Percentiles rank a stretch among this genome's conserved stretches.
Evolutionary conservation across 2,888 invertebrate genomes (phyloP).

Genomic region (Eutolmus rufibarbis): DNA sequence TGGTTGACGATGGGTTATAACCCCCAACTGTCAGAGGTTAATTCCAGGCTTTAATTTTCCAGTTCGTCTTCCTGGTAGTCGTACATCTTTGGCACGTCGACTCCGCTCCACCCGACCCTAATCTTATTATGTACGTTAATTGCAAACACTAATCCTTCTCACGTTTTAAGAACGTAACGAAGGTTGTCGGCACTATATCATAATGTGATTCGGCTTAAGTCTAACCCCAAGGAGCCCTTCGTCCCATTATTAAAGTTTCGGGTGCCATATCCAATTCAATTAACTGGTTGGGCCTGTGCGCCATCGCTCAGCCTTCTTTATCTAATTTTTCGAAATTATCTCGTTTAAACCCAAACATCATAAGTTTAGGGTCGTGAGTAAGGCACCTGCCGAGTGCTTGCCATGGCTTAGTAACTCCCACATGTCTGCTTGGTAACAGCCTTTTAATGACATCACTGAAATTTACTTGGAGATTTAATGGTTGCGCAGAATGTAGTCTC

Average conservation of each 20-base stretch:
- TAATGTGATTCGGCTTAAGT: constrained; percentile 20
- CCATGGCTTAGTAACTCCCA: constrained; percentile 21
- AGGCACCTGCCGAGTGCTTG: constrained; percentile 1
- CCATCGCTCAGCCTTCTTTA: constrained; percentile 10
- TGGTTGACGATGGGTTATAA: not conserved
- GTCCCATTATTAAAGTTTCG: constrained; percentile 15
- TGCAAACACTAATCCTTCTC: constrained; percentile 34
- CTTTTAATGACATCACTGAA: constrained; percentile 33
- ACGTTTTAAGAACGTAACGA: constrained; percentile 23
- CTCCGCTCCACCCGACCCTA: not conserved
- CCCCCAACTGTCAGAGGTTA: not conserved
- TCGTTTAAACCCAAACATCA: constrained; percentile 26
- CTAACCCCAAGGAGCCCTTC: constrained; percentile 26
- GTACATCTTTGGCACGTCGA: not conserved
- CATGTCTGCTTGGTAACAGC: constrained; percentile 19
- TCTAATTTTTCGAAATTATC: constrained; percentile 32
- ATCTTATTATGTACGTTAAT: constrained; percentile 30
- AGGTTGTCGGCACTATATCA: constrained; percentile 23
- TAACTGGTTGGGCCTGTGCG: constrained; percentile 1
- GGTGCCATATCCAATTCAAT: constrained; percentile 33
- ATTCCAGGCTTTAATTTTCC: not conserved
- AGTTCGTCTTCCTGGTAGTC: not conserved
- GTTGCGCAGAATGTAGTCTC: constrained; percentile 3
- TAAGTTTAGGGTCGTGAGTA: constrained; percentile 28
- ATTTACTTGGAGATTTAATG: constrained; percentile 35